Percentiles rank a stretch among this genome's conserved stretches.
Conservation (phyloP, 2,113 vertebrate species). For the Ageneiosus marmoratus region DNA sequence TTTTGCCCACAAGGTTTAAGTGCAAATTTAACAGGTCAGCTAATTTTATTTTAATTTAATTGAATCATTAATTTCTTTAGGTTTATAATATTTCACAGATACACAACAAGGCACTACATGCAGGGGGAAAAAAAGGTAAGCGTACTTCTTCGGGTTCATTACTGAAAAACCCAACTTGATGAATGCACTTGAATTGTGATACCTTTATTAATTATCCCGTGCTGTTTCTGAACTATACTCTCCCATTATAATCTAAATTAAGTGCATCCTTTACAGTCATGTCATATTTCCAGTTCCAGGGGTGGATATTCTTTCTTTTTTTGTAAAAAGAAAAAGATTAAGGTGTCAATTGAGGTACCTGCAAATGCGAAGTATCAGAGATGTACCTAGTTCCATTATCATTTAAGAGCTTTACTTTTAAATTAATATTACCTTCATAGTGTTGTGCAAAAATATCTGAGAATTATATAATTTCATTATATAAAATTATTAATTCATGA, state of each 20-base stretch:
- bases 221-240: slow-evolving; percentile 1
- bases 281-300: slow-evolving; percentile 2
- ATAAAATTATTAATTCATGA: slow-evolving; percentile 36
- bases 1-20: slow-evolving; percentile 11
- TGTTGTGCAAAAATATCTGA: slow-evolving; percentile 52
- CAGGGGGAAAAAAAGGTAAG: neutral
- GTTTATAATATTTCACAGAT: slow-evolving; percentile 1
- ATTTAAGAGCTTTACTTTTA: slow-evolving; percentile 16
- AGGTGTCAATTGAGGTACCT: slow-evolving; percentile 17
- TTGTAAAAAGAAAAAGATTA: slow-evolving; percentile 16
- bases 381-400: slow-evolving; percentile 25
- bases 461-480: slow-evolving; percentile 36
- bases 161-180: neutral
- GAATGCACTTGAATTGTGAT: slow-evolving; percentile 2
- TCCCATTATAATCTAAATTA: neutral
- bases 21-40: slow-evolving; percentile 30
- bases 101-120: slow-evolving; percentile 42
- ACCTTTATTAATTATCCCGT: slow-evolving; percentile 3
- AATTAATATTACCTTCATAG: slow-evolving; percentile 30
- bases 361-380: slow-evolving; percentile 22
- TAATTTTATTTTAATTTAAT: neutral
- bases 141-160: neutral
- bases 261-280: neutral
- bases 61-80: neutral
- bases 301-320: neutral